Base-by-base conservation (phyloP, 2,797 vertebrate genomes). In the Nannoperca obscura region DNA sequence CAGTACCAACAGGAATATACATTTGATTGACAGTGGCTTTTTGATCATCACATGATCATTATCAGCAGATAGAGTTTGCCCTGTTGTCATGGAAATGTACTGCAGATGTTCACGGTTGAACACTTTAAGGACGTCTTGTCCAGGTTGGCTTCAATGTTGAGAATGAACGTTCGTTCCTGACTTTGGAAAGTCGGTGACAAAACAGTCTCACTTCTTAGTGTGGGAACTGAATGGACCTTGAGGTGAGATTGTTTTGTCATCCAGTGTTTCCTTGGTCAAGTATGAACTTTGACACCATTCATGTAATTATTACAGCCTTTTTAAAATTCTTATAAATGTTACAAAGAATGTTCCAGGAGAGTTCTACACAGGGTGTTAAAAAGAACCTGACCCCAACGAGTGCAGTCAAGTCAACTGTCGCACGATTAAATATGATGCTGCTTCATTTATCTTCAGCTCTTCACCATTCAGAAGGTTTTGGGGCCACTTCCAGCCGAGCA, bases 381-480 rank as follows among this genome's bases (percentile, higher is more conserved):
- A 38, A 38, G 2, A 36, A 40, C 11, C 38, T 11, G 38, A 40
- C 38, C 12, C 38, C 11, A 12, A 40, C 11, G 3, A 40, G 11
- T 4, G 12, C 38, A 12, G 12, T 40, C 13, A 40, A 40, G 38
- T 54, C 9, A n/a, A 5, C n/a, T 34, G 20, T 54, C 6, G 22
- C 10, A 3, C 19, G 22, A 49, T 22, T 61, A 53, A 61, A 36
- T 24, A 14, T 42, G 8, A 67, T 61, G 36, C 20, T 74, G 11
- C 22, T 17, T 82, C 4, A 30, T 80, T 83, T 10, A 20, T 72
- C 60, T 77, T 46, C 95, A 99, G 94, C 97, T 99, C 92, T 99
- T 97, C 87, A 98, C 97, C 89, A 98, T 99, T 88, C 97, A 99
- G 95, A 98, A 97, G 93, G 97, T 98, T 88, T 93, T 98, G 84